phyloP scores from a whole-genome alignment of 2,797 vertebrate genomes.

The Amblyraja radiata region DNA sequence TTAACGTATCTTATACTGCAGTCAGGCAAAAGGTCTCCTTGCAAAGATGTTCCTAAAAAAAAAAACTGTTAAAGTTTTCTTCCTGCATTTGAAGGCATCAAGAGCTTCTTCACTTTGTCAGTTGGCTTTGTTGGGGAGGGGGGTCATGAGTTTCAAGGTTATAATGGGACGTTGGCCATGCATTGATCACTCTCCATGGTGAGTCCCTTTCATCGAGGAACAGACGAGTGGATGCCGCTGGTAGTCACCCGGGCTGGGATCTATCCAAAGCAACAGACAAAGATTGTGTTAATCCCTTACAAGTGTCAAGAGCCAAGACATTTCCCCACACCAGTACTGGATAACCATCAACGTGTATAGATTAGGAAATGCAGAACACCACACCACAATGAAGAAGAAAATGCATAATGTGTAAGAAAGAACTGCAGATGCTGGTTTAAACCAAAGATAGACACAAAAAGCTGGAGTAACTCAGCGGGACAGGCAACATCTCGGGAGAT shows the following conservation, averaged over 20 bases:
- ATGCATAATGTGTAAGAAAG: neutral
- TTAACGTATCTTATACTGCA: constrained; percentile 32
- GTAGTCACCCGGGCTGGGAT: constrained; percentile 85
- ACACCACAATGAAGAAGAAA: neutral
- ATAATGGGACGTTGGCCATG: constrained; percentile 67
- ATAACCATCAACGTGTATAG: neutral
- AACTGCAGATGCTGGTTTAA: too few species aligned
- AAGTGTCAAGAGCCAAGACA: neutral
- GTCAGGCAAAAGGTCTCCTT: constrained; percentile 26
- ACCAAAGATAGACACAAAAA: too few species aligned
- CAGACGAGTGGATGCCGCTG: constrained; percentile 76
- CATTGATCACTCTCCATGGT: constrained; percentile 68
- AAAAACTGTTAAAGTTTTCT: constrained; percentile 26
- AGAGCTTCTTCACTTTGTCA: constrained; percentile 40
- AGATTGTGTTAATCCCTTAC: neutral
- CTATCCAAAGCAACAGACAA: constrained; percentile 53
- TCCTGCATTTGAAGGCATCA: constrained; percentile 45
- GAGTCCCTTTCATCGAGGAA: constrained; percentile 80
- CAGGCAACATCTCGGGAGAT: too few species aligned
- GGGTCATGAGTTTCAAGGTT: constrained; percentile 52
- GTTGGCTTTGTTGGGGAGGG: constrained; percentile 48
- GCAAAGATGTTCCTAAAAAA: constrained; percentile 36
- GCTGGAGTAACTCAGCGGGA: too few species aligned
- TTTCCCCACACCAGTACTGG: neutral
- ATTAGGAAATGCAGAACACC: neutral